Evolutionary conservation across 2,797 vertebrate genomes (phyloP).

Genomic region (Coracias cyanogaster): DNA sequence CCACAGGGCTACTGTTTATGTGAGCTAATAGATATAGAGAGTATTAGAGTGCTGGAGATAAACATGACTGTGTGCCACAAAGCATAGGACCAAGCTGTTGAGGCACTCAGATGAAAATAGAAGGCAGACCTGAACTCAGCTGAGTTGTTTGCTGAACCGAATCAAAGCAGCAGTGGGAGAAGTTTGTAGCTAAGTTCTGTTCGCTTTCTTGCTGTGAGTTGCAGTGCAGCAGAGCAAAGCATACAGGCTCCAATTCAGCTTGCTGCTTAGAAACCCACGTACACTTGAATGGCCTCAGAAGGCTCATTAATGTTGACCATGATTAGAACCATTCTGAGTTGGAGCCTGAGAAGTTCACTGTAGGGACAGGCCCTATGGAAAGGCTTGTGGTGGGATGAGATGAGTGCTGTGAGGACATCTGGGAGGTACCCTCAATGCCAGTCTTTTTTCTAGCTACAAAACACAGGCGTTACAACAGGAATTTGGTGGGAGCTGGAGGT

Average conservation of each 20-base stretch:
- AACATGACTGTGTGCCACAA: accelerated
- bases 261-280: not conserved
- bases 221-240: not conserved
- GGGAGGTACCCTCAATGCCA: not conserved
- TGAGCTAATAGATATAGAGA: not conserved
- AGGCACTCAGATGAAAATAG: not conserved
- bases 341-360: not conserved
- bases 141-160: not conserved
- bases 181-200: not conserved
- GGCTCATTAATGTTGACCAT: not conserved
- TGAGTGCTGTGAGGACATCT: not conserved
- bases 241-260: not conserved
- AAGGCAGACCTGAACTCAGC: not conserved
- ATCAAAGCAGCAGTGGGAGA: not conserved
- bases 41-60: not conserved
- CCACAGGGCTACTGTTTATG: not conserved
- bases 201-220: not conserved
- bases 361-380: not conserved
- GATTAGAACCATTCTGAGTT: not conserved
- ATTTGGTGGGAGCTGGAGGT: not conserved
- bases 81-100: not conserved
- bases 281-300: not conserved
- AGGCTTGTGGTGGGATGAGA: not conserved
- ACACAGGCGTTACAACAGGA: not conserved
- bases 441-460: not conserved